Evolutionary conservation across 2,888 invertebrate species (phyloP), one percentile per base, ranked within the genome.

Genomic region (Pyrochroa serraticornis): DNA sequence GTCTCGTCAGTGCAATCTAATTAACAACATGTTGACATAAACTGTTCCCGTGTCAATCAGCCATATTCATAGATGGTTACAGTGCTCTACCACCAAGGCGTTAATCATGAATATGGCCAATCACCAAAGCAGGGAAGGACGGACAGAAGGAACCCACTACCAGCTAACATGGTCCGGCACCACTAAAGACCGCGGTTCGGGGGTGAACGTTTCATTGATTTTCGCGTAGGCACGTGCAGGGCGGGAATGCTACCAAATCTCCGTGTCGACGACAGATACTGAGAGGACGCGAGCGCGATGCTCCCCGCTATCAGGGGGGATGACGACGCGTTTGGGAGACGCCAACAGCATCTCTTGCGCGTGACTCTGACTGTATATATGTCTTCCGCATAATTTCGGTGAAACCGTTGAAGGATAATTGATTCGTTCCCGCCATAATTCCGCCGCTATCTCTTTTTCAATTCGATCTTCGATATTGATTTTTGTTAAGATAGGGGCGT

Each of bases 381-480:
- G 76, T 71, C 73, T 75, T 60, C 80, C 79, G 68, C 77, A 78
- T 50, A 77, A 73, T 76, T 85, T 85, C 56, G 85, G 85, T 48
- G 86, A 85, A 2, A 88, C 85, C 12, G 84, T 85, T 46, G 87
- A 80, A 0, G 89, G 89, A 77, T 89, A 89, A 78, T 89, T 88
- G 61, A 89, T 89, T 73, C 85, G 82, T 71, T 89, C 87, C 57
- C 85, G 84, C 70, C 87, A 80, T 66, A 89, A 81, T 74, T 86
- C 86, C 9, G 82, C 84, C 42, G 83, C 80, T 64, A 86, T 83
- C 79, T 85, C 86, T 58, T 83, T 83, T 75, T 86, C 85, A 68
- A 86, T 68, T 22, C 59, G 64, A 52, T 72, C 69, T 48, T 71
- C 73, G 43, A 70, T 63, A 38, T 71, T 70, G 37, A 68, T 49